A percentile compares a stretch with the other conserved stretches of the same genome.
These are phyloP conservation scores for Petrolisthes cinctipes DNA, from an alignment of 2,888 invertebrate species.

Conservation along the genomic window DNA sequence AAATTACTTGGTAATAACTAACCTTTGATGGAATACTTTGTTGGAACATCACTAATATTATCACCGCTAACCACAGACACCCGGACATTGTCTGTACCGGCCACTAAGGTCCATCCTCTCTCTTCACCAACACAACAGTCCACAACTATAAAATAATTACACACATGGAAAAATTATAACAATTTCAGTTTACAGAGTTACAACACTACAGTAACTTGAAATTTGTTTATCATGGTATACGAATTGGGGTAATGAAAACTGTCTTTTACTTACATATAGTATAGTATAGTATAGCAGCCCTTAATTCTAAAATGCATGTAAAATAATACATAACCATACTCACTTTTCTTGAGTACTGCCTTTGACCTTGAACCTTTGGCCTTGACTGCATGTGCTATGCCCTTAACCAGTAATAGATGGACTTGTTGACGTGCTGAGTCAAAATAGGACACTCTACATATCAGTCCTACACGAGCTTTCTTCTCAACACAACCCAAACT, in stretches of 20 bases:
- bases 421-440: not conserved
- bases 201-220: too few relatives aligned
- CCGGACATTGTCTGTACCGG: slow-evolving; percentile 77
- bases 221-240: too few relatives aligned
- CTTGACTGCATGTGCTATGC: slow-evolving; percentile 33
- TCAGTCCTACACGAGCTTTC: slow-evolving; percentile 30
- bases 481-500: slow-evolving; percentile 35
- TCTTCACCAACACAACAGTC: slow-evolving; percentile 45
- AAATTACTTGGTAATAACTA: not conserved
- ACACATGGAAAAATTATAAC: not conserved
- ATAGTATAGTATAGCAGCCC: too few relatives aligned
- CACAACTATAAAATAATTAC: slow-evolving; percentile 16
- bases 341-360: slow-evolving; percentile 38
- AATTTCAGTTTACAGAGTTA: not conserved
- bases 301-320: too few relatives aligned
- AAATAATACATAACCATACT: not conserved
- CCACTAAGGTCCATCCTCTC: slow-evolving; percentile 75
- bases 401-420: slow-evolving; percentile 14
- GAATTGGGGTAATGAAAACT: too few relatives aligned
- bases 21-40: slow-evolving; percentile 77
- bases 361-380: slow-evolving; percentile 22
- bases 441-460: slow-evolving; percentile 35
- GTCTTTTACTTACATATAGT: too few relatives aligned
- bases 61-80: slow-evolving; percentile 76
- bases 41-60: slow-evolving; percentile 78